Conservation (phyloP, 2,888 invertebrate species). For the Eupithecia exiguata region DNA sequence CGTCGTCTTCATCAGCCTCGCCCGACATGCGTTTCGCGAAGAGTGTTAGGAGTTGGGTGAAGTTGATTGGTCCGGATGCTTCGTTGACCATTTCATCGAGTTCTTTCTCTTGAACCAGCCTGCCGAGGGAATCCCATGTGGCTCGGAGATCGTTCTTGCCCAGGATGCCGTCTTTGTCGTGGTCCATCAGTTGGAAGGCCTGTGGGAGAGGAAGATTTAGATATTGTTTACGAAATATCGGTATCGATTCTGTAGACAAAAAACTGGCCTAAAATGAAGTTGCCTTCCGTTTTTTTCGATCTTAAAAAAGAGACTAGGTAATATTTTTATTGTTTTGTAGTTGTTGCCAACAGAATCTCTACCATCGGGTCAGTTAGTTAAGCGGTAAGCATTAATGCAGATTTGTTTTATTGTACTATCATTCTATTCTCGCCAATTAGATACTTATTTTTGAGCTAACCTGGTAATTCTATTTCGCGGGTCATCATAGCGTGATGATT, state of each 20-base stretch:
- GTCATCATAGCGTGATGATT: not conserved
- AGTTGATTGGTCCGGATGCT: constrained; percentile 96
- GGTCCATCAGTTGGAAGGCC: constrained; percentile 98
- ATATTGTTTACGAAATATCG: not conserved
- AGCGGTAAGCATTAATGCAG: constrained; percentile 5
- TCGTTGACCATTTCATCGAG: constrained; percentile 94
- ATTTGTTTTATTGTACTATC: too few species aligned
- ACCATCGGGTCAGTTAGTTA: not conserved
- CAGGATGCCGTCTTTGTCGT: constrained; percentile 96
- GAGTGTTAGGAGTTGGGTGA: constrained; percentile 95
- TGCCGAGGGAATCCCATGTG: constrained; percentile 96
- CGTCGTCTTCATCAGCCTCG: constrained; percentile 95
- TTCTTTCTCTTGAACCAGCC: constrained; percentile 94
- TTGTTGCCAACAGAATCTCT: not conserved
- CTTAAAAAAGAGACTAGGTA: not conserved
- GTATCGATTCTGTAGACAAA: not conserved
- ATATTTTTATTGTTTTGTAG: not conserved
- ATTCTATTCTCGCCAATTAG: not conserved
- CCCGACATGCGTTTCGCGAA: constrained; percentile 97
- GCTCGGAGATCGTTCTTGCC: constrained; percentile 95
- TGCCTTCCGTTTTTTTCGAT: not conserved
- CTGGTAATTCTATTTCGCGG: not conserved
- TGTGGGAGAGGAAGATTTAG: constrained; percentile 56
- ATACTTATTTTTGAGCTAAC: not conserved
- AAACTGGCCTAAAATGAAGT: not conserved